Base-by-base conservation (phyloP, 2,113 vertebrate species). In the Xenopus laevis region DNA sequence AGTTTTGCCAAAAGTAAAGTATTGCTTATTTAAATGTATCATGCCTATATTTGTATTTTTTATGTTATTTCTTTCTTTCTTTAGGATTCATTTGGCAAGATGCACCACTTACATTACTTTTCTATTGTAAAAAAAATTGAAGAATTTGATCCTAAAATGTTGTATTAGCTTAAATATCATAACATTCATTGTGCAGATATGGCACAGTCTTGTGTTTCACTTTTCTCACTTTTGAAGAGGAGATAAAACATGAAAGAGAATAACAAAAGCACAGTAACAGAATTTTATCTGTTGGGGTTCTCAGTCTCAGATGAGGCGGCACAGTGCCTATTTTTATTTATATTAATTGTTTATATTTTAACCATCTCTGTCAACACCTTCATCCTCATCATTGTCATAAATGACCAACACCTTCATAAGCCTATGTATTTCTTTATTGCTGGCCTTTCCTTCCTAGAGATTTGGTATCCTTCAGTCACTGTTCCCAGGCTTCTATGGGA, bases 371-470 rank as follows among this genome's bases (percentile, higher is more conserved):
- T 23, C 50, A 77, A 77, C 20, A 0, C 57, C 1, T 17, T 70
- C 8, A 70, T 77, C 33, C 13, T 64, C 70, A 17, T 8, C 20
- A 18, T 44, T 74, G 18, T 74, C 13, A 60, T 13, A 3, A 20
- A 1, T 11, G 40, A 68, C 0, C 4, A 13, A 68, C 45, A 10
- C 17, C 72, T 74, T 20, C 72, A 68, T 7, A 74, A 74, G 15
- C 72, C 72, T n/a, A 74, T 74, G 72, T 74, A 74, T 45, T 61
- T 74, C 12, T 74, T 74, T 10, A 74, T 74, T 20, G 53, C 53
- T 11, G 45, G 21, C 13, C 33, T 74, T 45, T 74, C 72, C 12
- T 75, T 75, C 20, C 46, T 74, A 61, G 65, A 74, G 57, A 67
- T 74, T 13, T 74, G 65, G 65, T 74, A 74, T 30, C 44, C 72